Percentiles rank a stretch among this genome's conserved stretches.
Evolutionary conservation across 2,888 invertebrate species (phyloP).

Genomic region (Endotricha flammealis): DNA sequence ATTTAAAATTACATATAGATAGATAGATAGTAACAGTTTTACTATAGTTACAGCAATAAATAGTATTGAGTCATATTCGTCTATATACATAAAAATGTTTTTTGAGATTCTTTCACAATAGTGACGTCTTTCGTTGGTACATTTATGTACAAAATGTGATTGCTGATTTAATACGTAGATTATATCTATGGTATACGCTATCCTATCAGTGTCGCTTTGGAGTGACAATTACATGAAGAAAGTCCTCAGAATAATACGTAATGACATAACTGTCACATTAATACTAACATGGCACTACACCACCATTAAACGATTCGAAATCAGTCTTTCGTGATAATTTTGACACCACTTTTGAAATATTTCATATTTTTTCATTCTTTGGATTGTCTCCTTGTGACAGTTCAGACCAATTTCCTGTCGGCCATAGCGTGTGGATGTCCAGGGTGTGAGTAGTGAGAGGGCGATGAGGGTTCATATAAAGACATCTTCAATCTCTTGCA

Average conservation of each 20-base stretch:
- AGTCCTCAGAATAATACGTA: conserved; percentile 50
- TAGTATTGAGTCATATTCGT: conserved; percentile 46
- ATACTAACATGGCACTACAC: conserved; percentile 75
- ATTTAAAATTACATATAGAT: conserved; percentile 27
- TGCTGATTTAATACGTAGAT: conserved; percentile 32
- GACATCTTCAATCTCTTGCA: conserved; percentile 97
- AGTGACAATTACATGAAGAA: conserved; percentile 33
- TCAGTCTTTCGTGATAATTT: conserved; percentile 66
- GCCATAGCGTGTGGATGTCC: conserved; percentile 74
- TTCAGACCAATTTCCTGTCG: conserved; percentile 69
- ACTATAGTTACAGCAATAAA: conserved; percentile 54
- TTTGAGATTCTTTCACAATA: conserved; percentile 63
- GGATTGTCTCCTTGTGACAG: too few relatives aligned
- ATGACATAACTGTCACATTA: conserved; percentile 43
- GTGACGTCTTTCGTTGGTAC: conserved; percentile 44
- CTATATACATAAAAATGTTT: conserved; percentile 52
- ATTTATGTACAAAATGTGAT: conserved; percentile 46
- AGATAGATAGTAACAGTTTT: conserved; percentile 29
- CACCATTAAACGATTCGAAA: conserved; percentile 62
- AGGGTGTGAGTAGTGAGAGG: conserved; percentile 79
- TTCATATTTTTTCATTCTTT: conserved; percentile 12
- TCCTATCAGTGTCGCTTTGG: conserved; percentile 30
- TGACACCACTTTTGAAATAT: conserved; percentile 25
- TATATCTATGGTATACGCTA: conserved; percentile 23
- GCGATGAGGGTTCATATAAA: conserved; percentile 85